phyloP scores from a whole-genome alignment of 2,113 vertebrate genomes.

The Phodopus roborovskii region DNA sequence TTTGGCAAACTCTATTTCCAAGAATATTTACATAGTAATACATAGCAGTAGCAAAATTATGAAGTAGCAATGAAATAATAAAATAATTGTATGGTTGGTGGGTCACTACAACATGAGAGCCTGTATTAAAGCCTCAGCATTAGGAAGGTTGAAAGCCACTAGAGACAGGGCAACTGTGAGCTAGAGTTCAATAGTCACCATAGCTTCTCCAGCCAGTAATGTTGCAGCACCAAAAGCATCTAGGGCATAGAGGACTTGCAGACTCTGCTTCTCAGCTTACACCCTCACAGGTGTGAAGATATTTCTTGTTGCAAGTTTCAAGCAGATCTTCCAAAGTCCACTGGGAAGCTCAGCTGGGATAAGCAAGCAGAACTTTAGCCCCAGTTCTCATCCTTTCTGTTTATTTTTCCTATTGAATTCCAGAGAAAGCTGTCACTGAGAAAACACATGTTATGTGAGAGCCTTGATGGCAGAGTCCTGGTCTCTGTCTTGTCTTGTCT shows the following conservation, averaged over 20 bases:
- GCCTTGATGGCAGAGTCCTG: not conserved
- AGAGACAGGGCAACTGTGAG: not conserved
- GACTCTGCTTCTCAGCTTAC: not conserved
- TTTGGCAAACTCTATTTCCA: not conserved
- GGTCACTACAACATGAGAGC: not conserved
- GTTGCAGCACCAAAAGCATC: not conserved
- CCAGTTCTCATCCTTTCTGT: not conserved
- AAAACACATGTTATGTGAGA: not conserved
- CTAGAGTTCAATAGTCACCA: not conserved
- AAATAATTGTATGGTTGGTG: not conserved
- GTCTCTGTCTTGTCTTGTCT: not conserved
- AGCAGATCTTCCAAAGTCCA: not conserved
- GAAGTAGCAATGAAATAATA: not conserved
- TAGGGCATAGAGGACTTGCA: not conserved
- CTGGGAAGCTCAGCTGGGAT: not conserved
- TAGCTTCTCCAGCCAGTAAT: too few species aligned
- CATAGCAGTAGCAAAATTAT: not conserved
- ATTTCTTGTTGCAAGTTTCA: not conserved
- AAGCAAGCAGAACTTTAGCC: slow-evolving; percentile 24
- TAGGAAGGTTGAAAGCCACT: not conserved
- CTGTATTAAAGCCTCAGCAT: too few species aligned
- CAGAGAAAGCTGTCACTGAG: not conserved
- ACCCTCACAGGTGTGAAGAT: not conserved
- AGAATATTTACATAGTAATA: not conserved
- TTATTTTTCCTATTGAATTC: not conserved